Percentiles rank a stretch among this genome's conserved stretches.
phyloP scores from a whole-genome alignment of 2,797 vertebrate species.

The Chaetophractus vellerosus region DNA sequence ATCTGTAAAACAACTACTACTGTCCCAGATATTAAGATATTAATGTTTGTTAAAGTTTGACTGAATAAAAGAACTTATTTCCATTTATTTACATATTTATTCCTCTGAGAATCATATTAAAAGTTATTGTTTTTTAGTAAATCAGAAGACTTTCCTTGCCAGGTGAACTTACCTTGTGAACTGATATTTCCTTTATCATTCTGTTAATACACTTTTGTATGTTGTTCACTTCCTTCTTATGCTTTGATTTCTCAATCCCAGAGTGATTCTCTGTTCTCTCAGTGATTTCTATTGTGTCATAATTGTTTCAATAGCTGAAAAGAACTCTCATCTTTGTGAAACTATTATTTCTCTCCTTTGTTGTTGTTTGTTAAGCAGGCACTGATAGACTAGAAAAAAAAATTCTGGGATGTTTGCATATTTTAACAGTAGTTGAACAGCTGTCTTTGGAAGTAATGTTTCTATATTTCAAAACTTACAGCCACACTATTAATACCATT shows the following conservation, averaged over 20 bases:
- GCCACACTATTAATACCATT: constrained; percentile 75
- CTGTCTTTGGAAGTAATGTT: constrained; percentile 83
- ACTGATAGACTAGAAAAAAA: constrained; percentile 21
- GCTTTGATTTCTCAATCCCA: constrained; percentile 22
- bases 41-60: no score
- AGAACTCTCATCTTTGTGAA: constrained; percentile 14
- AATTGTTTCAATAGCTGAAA: constrained; percentile 63
- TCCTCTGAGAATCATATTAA: neutral
- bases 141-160: neutral
- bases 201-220: neutral
- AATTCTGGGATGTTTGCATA: constrained; percentile 58
- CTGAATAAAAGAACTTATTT: neutral
- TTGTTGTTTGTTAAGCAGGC: constrained; percentile 65
- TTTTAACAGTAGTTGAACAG: constrained; percentile 83
- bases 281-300: neutral
- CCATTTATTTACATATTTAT: neutral
- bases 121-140: neutral
- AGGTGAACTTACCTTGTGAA: neutral
- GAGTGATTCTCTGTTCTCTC: constrained; percentile 37
- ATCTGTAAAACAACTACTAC: neutral
- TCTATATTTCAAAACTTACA: constrained; percentile 85
- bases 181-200: neutral
- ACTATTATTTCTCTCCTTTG: constrained; percentile 66
- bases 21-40: neutral
- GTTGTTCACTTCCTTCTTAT: neutral